Evolutionary conservation across 2,888 invertebrate species (phyloP).

Genomic region (Falcaria lacertinaria): DNA sequence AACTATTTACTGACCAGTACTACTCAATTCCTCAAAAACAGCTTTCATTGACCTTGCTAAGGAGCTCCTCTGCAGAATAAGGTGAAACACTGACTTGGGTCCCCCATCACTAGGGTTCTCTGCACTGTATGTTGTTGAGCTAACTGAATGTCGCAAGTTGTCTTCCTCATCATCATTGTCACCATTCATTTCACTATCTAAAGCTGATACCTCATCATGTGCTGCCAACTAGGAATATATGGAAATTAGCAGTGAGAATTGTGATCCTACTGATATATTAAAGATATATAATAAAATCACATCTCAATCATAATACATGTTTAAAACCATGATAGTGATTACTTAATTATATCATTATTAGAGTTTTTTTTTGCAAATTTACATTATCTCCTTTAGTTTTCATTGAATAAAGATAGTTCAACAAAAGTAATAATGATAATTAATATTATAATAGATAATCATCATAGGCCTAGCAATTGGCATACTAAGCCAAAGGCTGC

Average conservation of each 20-base stretch:
- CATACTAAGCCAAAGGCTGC: no score
- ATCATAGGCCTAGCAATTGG: no score
- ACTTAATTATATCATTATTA: no score
- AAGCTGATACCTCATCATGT: conserved; percentile 80
- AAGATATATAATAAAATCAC: no score
- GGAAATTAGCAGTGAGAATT: background rate
- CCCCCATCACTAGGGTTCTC: conserved; percentile 38
- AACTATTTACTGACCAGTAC: conserved; percentile 76
- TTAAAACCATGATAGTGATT: no score
- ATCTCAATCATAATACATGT: no score
- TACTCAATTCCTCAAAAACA: conserved; percentile 87
- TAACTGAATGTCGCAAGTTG: conserved; percentile 56
- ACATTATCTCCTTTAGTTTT: no score
- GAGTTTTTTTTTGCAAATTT: no score
- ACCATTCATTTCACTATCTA: conserved; percentile 66
- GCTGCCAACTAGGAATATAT: conserved; percentile 58
- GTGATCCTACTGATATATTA: no score
- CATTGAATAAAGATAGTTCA: no score
- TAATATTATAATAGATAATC: no score
- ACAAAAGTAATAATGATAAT: no score
- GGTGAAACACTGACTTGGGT: conserved; percentile 85
- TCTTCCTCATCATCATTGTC: conserved; percentile 69
- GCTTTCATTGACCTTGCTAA: conserved; percentile 91
- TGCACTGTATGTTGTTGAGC: conserved; percentile 49
- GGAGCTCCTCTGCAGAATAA: conserved; percentile 89